These are phyloP conservation scores for Eumacrocentrus americanus DNA, from an alignment of 2,888 invertebrate species.

Conservation along the genomic window DNA sequence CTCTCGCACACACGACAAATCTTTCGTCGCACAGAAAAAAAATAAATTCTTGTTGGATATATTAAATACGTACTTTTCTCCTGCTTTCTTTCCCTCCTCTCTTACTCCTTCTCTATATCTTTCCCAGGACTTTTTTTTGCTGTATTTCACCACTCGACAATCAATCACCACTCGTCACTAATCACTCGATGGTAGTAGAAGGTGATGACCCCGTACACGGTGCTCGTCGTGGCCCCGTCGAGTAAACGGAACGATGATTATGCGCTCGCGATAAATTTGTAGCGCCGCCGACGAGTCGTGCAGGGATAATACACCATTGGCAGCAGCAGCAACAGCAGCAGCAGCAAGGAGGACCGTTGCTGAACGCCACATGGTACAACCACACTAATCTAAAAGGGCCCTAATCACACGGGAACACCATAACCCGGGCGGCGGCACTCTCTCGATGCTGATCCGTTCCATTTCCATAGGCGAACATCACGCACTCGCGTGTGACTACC, in stretches of 20 bases:
- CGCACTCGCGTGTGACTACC: slow-evolving; percentile 31
- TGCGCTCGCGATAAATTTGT: slow-evolving; percentile 45
- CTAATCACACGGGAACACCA: slow-evolving; percentile 49
- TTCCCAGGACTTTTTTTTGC: not conserved
- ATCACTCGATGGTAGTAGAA: slow-evolving; percentile 44
- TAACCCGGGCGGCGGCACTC: slow-evolving; percentile 44
- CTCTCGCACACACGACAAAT: not conserved
- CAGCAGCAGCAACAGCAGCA: no score
- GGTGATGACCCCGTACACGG: slow-evolving; percentile 43
- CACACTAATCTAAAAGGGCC: slow-evolving; percentile 35
- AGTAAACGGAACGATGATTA: slow-evolving; percentile 41
- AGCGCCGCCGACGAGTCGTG: slow-evolving; percentile 41
- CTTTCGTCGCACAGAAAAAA: not conserved
- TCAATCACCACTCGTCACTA: slow-evolving; percentile 38
- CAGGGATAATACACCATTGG: slow-evolving; percentile 29
- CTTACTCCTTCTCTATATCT: no score
- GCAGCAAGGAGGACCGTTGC: slow-evolving; percentile 38
- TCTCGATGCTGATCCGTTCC: slow-evolving; percentile 36
- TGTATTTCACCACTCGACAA: slow-evolving; percentile 8
- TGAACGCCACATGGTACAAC: slow-evolving; percentile 56
- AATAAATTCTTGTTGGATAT: not conserved
- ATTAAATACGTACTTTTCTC: no score
- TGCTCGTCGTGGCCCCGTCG: slow-evolving; percentile 45
- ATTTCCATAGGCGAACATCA: slow-evolving; percentile 36
- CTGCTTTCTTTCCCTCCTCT: not conserved